A percentile compares a stretch with the other conserved stretches of the same genome.
phyloP scores from a whole-genome alignment of 2,888 invertebrate genomes.

The Meandrusa payeni region DNA sequence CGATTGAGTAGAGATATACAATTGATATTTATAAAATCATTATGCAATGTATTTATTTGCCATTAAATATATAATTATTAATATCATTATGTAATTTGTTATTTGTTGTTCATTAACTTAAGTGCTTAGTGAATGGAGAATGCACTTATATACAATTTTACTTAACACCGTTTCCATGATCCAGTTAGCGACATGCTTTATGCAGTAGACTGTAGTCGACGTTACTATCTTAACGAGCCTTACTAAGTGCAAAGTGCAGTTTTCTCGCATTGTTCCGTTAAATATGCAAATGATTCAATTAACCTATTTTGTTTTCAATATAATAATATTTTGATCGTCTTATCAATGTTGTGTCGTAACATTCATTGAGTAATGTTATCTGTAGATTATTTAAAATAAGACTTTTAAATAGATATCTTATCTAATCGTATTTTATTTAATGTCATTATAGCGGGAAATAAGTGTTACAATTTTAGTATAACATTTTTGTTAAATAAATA shows the following conservation, averaged over 20 bases:
- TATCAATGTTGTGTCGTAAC: background rate
- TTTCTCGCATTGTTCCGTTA: constrained; percentile 15
- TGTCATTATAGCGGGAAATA: too few relatives aligned
- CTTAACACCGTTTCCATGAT: background rate
- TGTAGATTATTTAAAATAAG: too few relatives aligned
- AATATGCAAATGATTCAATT: constrained; percentile 16
- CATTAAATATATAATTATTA: background rate
- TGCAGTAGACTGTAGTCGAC: constrained; percentile 4
- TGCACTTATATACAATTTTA: background rate
- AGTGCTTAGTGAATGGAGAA: too few relatives aligned
- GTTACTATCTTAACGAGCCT: constrained; percentile 14
- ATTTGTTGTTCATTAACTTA: too few relatives aligned
- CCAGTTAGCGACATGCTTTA: constrained; percentile 14
- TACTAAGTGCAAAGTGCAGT: constrained; percentile 20
- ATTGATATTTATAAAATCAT: too few relatives aligned
- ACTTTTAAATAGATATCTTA: too few relatives aligned
- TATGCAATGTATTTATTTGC: background rate
- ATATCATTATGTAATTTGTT: background rate
- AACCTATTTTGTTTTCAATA: constrained; percentile 6
- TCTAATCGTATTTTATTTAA: too few relatives aligned
- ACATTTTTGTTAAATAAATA: too few relatives aligned
- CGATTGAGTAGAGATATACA: too few relatives aligned
- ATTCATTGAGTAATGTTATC: too few relatives aligned
- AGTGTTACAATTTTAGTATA: too few relatives aligned
- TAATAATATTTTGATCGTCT: background rate